Percentiles rank a stretch among this genome's conserved stretches.
Conservation (phyloP, 2,797 vertebrate species). For the Oreortyx pictus region DNA sequence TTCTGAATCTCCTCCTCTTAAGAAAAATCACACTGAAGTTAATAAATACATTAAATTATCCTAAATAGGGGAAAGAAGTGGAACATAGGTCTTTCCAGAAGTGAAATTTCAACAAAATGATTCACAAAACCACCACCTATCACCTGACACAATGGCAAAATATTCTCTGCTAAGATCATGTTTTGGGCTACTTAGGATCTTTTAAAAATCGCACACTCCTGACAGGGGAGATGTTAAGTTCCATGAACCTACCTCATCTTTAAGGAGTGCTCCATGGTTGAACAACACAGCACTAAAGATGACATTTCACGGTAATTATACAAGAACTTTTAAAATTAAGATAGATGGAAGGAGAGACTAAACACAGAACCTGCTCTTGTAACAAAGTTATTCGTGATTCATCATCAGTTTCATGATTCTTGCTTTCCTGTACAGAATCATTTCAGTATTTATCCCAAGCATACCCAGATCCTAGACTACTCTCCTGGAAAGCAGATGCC, state of each 20-base stretch:
- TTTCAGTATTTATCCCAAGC: neutral
- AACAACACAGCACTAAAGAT: neutral
- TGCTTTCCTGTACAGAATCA: neutral
- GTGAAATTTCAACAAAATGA: neutral
- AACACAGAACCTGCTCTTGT: neutral
- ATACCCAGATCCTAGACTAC: neutral
- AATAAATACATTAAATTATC: neutral
- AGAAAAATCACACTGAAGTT: neutral
- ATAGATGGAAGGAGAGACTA: neutral
- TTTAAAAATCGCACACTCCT: neutral
- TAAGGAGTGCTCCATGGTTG: neutral
- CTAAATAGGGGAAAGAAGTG: accelerated
- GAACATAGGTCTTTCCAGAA: neutral
- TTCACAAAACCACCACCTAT: neutral
- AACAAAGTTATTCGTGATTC: neutral
- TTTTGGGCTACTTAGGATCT: neutral
- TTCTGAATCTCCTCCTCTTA: neutral
- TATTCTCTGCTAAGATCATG: neutral
- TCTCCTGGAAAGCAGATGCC: neutral
- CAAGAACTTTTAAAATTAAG: neutral
- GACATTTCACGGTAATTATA: neutral
- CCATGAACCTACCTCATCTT: neutral
- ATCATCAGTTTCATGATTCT: neutral
- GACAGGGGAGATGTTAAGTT: neutral
- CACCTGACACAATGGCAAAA: neutral